These are phyloP conservation scores for Catocala nupta DNA, from an alignment of 2,888 invertebrate species.

Conservation along the genomic window DNA sequence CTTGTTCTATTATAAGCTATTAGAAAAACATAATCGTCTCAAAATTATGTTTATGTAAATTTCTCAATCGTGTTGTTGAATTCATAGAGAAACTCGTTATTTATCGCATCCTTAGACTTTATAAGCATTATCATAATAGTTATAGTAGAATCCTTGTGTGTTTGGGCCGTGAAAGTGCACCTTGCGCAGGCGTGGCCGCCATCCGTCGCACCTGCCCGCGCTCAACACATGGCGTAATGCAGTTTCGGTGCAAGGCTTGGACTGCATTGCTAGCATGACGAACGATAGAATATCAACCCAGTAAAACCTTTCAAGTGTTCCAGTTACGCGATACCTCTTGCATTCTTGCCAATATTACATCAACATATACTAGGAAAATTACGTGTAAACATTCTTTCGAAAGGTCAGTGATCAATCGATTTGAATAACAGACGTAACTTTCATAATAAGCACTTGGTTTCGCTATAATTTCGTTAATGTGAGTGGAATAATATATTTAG, in stretches of 20 bases:
- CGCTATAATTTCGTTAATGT: slow-evolving; percentile 21
- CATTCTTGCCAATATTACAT: slow-evolving; percentile 35
- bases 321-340: slow-evolving; percentile 40
- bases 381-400: slow-evolving; percentile 37
- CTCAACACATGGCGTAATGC: slow-evolving; percentile 80
- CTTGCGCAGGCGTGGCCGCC: slow-evolving; percentile 68
- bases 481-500: background rate
- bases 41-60: slow-evolving; percentile 64
- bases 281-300: slow-evolving; percentile 40
- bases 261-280: slow-evolving; percentile 64
- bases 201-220: slow-evolving; percentile 77
- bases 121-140: slow-evolving; percentile 22
- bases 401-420: slow-evolving; percentile 32
- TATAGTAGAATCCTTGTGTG: slow-evolving; percentile 64
- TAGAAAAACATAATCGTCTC: slow-evolving; percentile 59
- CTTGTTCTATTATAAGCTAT: slow-evolving; percentile 46
- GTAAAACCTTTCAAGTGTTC: slow-evolving; percentile 55
- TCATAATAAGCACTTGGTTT: slow-evolving; percentile 24
- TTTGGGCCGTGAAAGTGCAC: slow-evolving; percentile 75
- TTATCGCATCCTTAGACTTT: slow-evolving; percentile 50
- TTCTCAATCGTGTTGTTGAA: slow-evolving; percentile 59
- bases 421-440: slow-evolving; percentile 27
- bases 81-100: slow-evolving; percentile 62
- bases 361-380: slow-evolving; percentile 30
- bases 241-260: slow-evolving; percentile 72